phyloP scores from a whole-genome alignment of 2,797 vertebrate species.

The Synaphobranchus kaupii region DNA sequence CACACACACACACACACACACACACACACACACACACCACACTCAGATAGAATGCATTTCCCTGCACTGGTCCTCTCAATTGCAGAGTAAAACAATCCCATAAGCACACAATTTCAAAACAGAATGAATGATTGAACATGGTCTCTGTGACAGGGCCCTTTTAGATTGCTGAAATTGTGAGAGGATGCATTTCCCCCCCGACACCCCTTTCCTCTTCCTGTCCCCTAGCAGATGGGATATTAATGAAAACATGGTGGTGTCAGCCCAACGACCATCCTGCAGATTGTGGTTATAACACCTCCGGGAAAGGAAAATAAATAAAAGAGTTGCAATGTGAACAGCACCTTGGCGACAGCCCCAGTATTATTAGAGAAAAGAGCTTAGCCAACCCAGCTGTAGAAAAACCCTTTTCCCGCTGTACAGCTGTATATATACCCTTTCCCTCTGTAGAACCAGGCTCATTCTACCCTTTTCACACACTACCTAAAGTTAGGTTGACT shows the following conservation, averaged over 20 bases:
- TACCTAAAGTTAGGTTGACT: background rate
- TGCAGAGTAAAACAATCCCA: background rate
- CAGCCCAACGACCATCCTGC: background rate
- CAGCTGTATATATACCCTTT: background rate
- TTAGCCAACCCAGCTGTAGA: background rate
- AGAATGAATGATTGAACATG: conserved; percentile 10
- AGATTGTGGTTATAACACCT: conserved; percentile 3
- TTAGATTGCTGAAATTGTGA: background rate
- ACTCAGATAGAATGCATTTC: background rate
- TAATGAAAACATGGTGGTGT: conserved; percentile 1
- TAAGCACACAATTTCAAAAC: background rate
- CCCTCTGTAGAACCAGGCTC: background rate
- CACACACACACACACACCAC: too few species aligned
- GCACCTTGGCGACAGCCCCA: conserved; percentile 58
- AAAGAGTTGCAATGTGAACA: conserved; percentile 59
- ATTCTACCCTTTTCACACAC: background rate
- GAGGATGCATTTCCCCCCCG: background rate
- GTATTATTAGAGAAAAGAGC: conserved; percentile 63
- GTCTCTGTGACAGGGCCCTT: background rate
- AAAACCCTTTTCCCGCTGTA: background rate
- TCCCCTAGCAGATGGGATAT: background rate
- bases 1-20: too few species aligned
- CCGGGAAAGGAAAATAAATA: conserved; percentile 67
- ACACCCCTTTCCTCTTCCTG: background rate
- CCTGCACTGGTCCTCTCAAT: background rate